Conservation (phyloP, 2,888 invertebrate genomes). For the Bombylius discolor region DNA sequence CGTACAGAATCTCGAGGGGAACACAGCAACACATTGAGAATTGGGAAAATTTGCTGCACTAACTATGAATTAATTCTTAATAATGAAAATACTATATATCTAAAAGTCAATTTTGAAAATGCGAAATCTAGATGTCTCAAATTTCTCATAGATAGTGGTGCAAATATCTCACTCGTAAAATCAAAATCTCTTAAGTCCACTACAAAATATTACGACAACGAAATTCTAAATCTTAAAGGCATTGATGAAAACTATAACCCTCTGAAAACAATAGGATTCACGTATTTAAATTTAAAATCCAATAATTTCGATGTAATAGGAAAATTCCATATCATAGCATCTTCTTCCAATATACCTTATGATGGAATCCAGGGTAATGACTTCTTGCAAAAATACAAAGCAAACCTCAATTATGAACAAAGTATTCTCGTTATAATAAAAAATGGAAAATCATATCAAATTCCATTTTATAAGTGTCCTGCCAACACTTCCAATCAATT, state of each 20-base stretch:
- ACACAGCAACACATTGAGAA: background rate
- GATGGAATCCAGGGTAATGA: slow-evolving; percentile 3
- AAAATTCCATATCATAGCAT: background rate
- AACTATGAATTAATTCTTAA: background rate
- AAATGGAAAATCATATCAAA: background rate
- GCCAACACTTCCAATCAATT: too few relatives aligned
- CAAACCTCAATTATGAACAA: background rate
- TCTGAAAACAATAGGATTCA: background rate
- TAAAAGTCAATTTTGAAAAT: background rate
- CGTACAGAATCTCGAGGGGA: background rate
- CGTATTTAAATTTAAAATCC: background rate
- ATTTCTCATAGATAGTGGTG: background rate
- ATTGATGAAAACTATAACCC: background rate
- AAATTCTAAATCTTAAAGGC: background rate
- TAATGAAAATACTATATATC: background rate
- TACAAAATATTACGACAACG: background rate
- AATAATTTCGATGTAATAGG: background rate
- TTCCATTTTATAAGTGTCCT: too few relatives aligned
- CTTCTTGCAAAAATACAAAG: background rate
- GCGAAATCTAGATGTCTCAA: background rate
- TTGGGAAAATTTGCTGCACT: background rate
- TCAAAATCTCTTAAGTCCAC: background rate
- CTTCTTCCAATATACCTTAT: background rate
- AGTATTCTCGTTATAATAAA: background rate
- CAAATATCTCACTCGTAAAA: background rate